Conservation (phyloP, 2,113 vertebrate species). For the Progne subis region DNA sequence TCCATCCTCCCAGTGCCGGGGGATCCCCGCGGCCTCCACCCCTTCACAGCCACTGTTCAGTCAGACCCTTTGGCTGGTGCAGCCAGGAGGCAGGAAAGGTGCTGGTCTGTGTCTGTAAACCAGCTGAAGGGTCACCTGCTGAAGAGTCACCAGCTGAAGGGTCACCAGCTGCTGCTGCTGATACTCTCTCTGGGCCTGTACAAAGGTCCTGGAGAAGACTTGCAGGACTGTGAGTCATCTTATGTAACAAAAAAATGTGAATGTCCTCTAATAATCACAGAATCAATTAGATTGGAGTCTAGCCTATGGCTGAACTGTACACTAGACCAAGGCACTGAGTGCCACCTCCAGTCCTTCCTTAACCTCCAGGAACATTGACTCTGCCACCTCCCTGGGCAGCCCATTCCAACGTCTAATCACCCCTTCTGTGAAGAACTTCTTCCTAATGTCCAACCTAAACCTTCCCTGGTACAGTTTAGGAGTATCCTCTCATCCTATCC, state of each 20-base stretch:
- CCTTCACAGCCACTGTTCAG: accelerated
- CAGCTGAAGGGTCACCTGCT: too few relatives aligned
- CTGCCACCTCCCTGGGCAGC: neutral
- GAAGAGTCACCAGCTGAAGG: neutral
- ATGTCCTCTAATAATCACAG: neutral
- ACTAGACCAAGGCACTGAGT: neutral
- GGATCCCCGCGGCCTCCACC: accelerated
- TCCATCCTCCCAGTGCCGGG: accelerated
- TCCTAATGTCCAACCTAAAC: neutral
- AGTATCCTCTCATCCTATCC: neutral
- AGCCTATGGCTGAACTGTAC: neutral
- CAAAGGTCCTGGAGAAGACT: neutral
- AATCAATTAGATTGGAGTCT: neutral
- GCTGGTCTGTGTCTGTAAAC: neutral
- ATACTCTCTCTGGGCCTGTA: accelerated
- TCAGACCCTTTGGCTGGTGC: accelerated
- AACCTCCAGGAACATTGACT: neutral
- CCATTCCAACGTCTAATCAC: neutral
- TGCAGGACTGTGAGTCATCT: too few relatives aligned
- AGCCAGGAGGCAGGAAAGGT: accelerated
- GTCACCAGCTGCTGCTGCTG: neutral
- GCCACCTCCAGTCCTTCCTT: accelerated
- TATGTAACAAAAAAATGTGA: accelerated
- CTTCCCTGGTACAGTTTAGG: accelerated
- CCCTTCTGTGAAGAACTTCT: neutral